Percentiles rank a stretch among this genome's conserved stretches.
Conservation (phyloP, 2,797 vertebrate genomes). For the Crossoptilon crossoptilon region DNA sequence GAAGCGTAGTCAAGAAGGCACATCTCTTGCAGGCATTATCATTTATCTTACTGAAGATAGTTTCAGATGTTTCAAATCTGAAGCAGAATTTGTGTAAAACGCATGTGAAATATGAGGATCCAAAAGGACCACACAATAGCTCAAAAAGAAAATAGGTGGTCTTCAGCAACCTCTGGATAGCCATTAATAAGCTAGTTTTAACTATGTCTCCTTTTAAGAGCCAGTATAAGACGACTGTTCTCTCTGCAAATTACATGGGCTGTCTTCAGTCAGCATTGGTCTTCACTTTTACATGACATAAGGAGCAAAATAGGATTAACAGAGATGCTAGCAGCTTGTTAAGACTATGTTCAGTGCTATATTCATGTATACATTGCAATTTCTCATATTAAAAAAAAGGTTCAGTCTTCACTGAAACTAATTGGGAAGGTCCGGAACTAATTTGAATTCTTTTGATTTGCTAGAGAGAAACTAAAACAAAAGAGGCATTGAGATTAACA, state of each 20-base stretch:
- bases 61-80: neutral
- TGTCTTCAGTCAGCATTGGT: neutral
- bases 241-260: neutral
- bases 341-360: neutral
- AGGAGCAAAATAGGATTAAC: neutral
- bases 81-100: neutral
- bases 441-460: neutral
- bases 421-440: neutral
- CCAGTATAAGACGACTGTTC: neutral
- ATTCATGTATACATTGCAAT: neutral
- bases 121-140: neutral
- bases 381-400: neutral
- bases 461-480: neutral
- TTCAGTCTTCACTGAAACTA: neutral
- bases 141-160: neutral
- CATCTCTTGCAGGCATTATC: neutral
- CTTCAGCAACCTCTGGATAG: neutral
- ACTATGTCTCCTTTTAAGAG: neutral
- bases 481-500: neutral
- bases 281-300: neutral
- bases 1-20: too few relatives aligned
- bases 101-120: neutral
- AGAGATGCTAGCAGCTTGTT: neutral
- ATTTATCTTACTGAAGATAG: neutral
- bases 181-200: neutral